Percentiles rank a stretch among this genome's conserved stretches.
phyloP scores from a whole-genome alignment of 2,888 invertebrate genomes.

The Lepas anatifera region DNA sequence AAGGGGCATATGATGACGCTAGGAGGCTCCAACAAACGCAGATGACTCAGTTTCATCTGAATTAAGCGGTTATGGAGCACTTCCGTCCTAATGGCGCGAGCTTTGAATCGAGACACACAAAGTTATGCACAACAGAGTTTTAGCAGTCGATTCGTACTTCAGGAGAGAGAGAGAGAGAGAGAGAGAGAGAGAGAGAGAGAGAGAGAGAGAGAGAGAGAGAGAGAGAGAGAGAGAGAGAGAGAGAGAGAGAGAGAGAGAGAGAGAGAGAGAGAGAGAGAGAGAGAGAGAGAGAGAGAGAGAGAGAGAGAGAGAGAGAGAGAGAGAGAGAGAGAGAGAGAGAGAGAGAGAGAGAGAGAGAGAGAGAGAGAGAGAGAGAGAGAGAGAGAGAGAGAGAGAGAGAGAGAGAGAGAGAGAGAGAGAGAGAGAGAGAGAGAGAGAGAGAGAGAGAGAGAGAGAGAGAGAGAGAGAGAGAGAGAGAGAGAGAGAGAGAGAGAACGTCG shows the following conservation, averaged over 20 bases:
- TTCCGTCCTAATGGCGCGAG: no score
- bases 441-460: no score
- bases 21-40: no score
- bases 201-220: background rate
- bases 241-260: background rate
- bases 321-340: background rate
- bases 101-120: no score
- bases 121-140: no score
- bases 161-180: constrained; percentile 6
- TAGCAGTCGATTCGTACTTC: no score
- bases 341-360: background rate
- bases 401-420: no score
- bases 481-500: no score
- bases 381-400: background rate
- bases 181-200: background rate
- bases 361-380: constrained; percentile 7
- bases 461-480: background rate
- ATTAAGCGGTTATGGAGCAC: no score
- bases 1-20: no score
- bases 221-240: background rate
- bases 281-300: constrained; percentile 11
- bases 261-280: background rate
- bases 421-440: no score
- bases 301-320: background rate
- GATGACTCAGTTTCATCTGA: no score